Evolutionary conservation across 1,140 invertebrate species (phyloP).

Genomic region (Drosophila fuyamai): DNA sequence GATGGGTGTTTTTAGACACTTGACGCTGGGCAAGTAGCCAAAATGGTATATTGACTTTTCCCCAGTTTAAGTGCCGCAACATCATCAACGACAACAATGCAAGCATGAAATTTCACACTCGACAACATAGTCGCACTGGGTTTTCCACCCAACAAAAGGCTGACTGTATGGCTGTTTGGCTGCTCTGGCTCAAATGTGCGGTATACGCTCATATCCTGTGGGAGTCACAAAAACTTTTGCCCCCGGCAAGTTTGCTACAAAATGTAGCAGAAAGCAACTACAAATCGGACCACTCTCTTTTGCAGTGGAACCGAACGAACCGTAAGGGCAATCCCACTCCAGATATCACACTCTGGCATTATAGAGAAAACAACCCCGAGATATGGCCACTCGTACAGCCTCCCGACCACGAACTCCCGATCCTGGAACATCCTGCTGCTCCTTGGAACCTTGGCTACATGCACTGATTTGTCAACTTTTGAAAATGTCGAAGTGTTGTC

Average conservation of each 20-base stretch:
- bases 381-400: constrained; percentile 24
- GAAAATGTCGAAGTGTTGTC: constrained; percentile 79
- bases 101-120: constrained; percentile 82
- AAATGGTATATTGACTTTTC: constrained; percentile 57
- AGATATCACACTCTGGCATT: constrained; percentile 13
- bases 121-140: constrained; percentile 62
- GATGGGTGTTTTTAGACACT: constrained; percentile 35
- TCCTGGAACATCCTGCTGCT: constrained; percentile 28
- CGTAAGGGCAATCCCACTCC: not conserved
- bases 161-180: not conserved
- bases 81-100: constrained; percentile 70
- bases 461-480: constrained; percentile 82
- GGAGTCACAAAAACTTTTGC: constrained; percentile 70
- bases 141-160: constrained; percentile 45
- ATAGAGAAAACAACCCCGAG: constrained; percentile 47
- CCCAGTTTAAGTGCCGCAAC: constrained; percentile 59
- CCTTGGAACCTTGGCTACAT: constrained; percentile 46
- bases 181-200: constrained; percentile 43
- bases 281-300: constrained; percentile 60
- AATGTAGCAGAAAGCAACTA: constrained; percentile 78
- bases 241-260: constrained; percentile 56
- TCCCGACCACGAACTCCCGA: constrained; percentile 14
- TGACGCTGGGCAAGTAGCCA: constrained; percentile 17
- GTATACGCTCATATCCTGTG: constrained; percentile 60
- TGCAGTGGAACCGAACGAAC: not conserved